A percentile compares a stretch with the other conserved stretches of the same genome.
Conservation (phyloP, 2,888 invertebrate genomes). For the Drosophila peninsularis region DNA sequence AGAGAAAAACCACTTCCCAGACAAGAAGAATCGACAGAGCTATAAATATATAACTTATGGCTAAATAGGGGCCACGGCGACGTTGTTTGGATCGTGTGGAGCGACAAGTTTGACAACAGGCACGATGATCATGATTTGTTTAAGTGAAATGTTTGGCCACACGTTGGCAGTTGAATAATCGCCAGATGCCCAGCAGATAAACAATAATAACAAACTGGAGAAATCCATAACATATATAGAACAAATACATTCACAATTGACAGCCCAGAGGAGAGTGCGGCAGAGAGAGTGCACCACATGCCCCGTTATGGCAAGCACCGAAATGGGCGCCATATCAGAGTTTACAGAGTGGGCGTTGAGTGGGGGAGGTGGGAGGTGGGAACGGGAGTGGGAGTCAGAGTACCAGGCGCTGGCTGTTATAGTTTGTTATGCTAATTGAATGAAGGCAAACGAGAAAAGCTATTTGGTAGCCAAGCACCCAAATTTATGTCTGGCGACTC, state of each 20-base stretch:
- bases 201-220: conserved; percentile 20
- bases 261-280: conserved; percentile 11
- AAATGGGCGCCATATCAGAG: conserved; percentile 53
- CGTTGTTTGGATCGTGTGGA: conserved; percentile 20
- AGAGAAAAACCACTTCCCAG: conserved; percentile 34
- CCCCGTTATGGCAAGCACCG: conserved; percentile 48
- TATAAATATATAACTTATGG: conserved; percentile 71
- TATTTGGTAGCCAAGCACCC: conserved; percentile 54
- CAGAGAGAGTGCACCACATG: conserved; percentile 13
- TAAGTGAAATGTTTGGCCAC: conserved; percentile 63
- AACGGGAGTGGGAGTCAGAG: too few species aligned
- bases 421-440: conserved; percentile 80
- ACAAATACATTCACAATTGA: conserved; percentile 39
- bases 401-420: conserved; percentile 7
- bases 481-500: conserved; percentile 62
- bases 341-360: conserved; percentile 59
- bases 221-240: conserved; percentile 20
- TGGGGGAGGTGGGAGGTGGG: too few species aligned
- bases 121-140: conserved; percentile 68
- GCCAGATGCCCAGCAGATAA: conserved; percentile 41
- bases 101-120: conserved; percentile 44
- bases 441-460: conserved; percentile 55
- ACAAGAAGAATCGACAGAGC: conserved; percentile 28
- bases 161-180: conserved; percentile 51
- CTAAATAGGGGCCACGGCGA: conserved; percentile 48